Percentiles rank a stretch among this genome's conserved stretches.
Evolutionary conservation across 2,797 vertebrate genomes (phyloP).

Genomic region (Myripristis murdjan): DNA sequence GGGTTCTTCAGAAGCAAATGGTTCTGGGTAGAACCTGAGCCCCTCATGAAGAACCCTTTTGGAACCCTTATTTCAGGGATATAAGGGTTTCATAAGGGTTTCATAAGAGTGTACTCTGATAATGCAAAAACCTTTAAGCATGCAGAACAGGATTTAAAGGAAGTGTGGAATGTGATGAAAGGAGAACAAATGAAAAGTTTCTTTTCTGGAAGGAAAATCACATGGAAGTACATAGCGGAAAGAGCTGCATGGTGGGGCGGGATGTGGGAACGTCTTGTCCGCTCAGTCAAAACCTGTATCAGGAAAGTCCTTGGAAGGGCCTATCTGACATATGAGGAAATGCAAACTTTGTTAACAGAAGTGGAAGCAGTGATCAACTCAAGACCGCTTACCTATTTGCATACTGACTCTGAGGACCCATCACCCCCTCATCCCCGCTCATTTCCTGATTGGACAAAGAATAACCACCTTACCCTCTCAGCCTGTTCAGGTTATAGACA

Average conservation of each 20-base stretch:
- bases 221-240: constrained; percentile 26
- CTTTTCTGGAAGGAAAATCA: constrained; percentile 29
- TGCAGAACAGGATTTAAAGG: constrained; percentile 18
- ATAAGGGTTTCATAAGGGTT: constrained; percentile 25
- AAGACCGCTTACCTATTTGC: no score
- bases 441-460: no score
- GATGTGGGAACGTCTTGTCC: constrained; percentile 35
- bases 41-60: no score
- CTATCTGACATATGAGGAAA: constrained; percentile 1
- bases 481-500: no score
- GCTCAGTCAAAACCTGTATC: constrained; percentile 29
- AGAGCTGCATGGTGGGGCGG: constrained; percentile 42
- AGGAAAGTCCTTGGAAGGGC: constrained; percentile 32
- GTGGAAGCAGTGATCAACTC: no score
- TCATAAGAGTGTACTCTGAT: constrained; percentile 25
- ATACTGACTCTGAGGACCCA: no score
- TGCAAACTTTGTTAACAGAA: no score
- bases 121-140: constrained; percentile 31
- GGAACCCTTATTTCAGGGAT: no score
- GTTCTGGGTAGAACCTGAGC: no score
- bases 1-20: no score
- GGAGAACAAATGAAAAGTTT: background rate
- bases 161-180: constrained; percentile 28
- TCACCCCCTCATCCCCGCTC: no score
- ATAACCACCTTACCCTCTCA: no score